Percentiles rank a stretch among this genome's conserved stretches.
These are phyloP conservation scores for Palythoa caribaeorum DNA, from an alignment of 92 coral and sea anemone genomes.

Conservation along the genomic window DNA sequence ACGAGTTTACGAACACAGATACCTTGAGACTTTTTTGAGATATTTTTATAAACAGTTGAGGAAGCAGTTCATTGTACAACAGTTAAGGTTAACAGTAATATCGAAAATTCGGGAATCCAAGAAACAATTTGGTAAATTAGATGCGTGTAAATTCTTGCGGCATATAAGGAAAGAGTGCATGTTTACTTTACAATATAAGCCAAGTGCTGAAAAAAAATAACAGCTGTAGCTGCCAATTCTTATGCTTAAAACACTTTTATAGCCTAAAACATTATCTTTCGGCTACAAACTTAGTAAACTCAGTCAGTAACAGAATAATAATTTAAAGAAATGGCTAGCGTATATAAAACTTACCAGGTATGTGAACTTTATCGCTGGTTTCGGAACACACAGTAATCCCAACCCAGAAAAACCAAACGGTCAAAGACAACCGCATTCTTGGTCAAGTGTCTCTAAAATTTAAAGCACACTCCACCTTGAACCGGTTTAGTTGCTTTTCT, in stretches of 20 bases:
- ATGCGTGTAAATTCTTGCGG: neutral
- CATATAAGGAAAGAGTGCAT: neutral
- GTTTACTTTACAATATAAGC: slow-evolving; percentile 3
- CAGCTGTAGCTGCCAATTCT: neutral
- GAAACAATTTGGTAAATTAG: neutral
- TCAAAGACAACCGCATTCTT: slow-evolving; percentile 39
- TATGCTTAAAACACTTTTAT: neutral
- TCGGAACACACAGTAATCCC: slow-evolving; percentile 23
- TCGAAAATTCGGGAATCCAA: neutral
- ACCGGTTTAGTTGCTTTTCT: neutral
- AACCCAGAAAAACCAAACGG: slow-evolving; percentile 23
- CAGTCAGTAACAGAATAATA: neutral
- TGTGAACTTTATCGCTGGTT: neutral
- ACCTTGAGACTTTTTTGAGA: too few species aligned
- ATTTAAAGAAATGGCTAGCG: neutral
- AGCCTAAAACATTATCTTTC: neutral
- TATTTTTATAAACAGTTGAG: neutral
- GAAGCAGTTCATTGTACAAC: neutral
- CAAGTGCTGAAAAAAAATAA: neutral
- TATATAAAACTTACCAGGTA: slow-evolving; percentile 39
- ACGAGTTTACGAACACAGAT: too few species aligned
- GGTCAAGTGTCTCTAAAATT: neutral
- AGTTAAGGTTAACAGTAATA: neutral
- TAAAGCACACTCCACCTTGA: neutral
- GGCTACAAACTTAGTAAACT: neutral